These are phyloP conservation scores for Drosophila peninsularis DNA, from an alignment of 2,888 invertebrate species.

Conservation along the genomic window DNA sequence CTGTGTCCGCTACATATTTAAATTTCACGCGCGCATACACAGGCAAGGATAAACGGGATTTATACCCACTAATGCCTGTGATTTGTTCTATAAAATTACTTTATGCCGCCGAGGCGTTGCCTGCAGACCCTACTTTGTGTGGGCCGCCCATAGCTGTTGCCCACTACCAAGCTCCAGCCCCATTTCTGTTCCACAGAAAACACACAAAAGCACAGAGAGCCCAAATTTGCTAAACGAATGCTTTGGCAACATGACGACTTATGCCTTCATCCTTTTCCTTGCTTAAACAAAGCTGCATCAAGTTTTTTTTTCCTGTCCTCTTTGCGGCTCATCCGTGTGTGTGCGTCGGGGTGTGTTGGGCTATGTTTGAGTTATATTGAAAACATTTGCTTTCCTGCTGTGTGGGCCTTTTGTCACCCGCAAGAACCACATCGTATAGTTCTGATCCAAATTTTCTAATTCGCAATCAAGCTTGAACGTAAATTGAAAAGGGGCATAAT, in stretches of 20 bases:
- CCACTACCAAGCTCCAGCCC: background rate
- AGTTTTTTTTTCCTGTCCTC: conserved; percentile 14
- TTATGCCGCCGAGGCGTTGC: conserved; percentile 71
- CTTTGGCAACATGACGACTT: conserved; percentile 61
- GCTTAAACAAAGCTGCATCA: conserved; percentile 50
- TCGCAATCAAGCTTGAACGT: conserved; percentile 35
- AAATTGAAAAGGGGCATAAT: conserved; percentile 51
- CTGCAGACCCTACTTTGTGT: conserved; percentile 37
- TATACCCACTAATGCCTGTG: conserved; percentile 79
- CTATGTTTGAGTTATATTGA: conserved; percentile 11
- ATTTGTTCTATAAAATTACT: conserved; percentile 81
- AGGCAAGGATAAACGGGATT: conserved; percentile 78
- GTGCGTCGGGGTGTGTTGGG: conserved; percentile 3
- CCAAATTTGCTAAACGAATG: conserved; percentile 57
- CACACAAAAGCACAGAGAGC: conserved; percentile 21
- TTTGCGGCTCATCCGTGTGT: conserved; percentile 25
- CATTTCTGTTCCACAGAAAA: conserved; percentile 1
- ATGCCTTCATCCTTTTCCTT: conserved; percentile 63
- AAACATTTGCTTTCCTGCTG: conserved; percentile 50
- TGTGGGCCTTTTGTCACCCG: conserved; percentile 8
- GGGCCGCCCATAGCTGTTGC: background rate
- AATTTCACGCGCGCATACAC: conserved; percentile 77
- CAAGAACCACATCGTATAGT: conserved; percentile 30
- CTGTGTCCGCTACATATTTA: conserved; percentile 63
- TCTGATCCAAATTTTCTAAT: conserved; percentile 10